Conservation (phyloP, 1,140 invertebrate genomes). For the Drosophila biarmipes region DNA sequence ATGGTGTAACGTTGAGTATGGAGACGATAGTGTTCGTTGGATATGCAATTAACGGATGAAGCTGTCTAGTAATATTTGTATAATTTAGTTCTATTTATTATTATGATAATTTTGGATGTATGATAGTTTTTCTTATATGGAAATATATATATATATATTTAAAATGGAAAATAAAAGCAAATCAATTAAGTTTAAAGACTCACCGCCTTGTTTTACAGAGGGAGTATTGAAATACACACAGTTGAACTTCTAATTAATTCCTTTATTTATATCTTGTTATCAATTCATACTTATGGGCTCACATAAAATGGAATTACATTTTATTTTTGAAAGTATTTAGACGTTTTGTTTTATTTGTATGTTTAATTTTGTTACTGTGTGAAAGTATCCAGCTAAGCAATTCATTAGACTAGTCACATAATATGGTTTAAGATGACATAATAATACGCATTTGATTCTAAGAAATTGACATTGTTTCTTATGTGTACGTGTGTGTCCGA, state of each 20-base stretch:
- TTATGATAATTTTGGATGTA: slow-evolving; percentile 82
- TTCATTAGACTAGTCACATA: slow-evolving; percentile 79
- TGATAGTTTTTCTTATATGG: slow-evolving; percentile 79
- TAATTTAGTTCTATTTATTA: slow-evolving; percentile 83
- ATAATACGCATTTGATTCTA: slow-evolving; percentile 77
- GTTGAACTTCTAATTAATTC: slow-evolving; percentile 64
- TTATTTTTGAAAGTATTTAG: slow-evolving; percentile 50
- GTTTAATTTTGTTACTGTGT: slow-evolving; percentile 40
- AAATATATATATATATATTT: slow-evolving; percentile 65
- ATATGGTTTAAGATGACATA: slow-evolving; percentile 78
- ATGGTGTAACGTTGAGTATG: slow-evolving; percentile 36
- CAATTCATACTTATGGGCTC: slow-evolving; percentile 70
- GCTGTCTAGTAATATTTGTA: slow-evolving; percentile 83
- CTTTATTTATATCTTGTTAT: slow-evolving; percentile 76
- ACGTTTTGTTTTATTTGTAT: slow-evolving; percentile 22
- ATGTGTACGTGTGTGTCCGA: slow-evolving; percentile 29
- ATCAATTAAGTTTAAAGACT: slow-evolving; percentile 71
- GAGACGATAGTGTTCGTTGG: slow-evolving; percentile 38
- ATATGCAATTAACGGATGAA: slow-evolving; percentile 54
- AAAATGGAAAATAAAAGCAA: slow-evolving; percentile 74
- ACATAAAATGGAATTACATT: slow-evolving; percentile 78
- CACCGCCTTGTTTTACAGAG: background rate
- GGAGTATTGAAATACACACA: slow-evolving; percentile 1
- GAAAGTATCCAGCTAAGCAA: slow-evolving; percentile 70
- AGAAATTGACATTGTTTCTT: slow-evolving; percentile 73